Evolutionary conservation across 2,113 vertebrate species (phyloP), one percentile per base, ranked within the genome.

Genomic region (Psittacara wagleri): DNA sequence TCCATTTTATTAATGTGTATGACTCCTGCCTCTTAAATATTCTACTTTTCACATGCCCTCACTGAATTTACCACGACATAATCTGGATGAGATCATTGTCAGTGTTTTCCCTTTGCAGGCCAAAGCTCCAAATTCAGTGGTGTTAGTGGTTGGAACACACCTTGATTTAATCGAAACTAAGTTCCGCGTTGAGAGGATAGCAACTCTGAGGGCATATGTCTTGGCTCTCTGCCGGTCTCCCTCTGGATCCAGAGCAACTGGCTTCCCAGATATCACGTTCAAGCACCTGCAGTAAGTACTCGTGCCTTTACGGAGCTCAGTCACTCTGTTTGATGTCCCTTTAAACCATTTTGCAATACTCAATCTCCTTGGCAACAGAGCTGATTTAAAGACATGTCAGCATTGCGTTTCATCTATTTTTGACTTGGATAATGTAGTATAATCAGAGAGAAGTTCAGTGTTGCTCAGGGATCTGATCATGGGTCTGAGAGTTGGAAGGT

Each of bases 141-240:
- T 99, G 94, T 79, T 99, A 79, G 99, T 99, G 61, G 98, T 99
- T 1, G 99, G 99, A 72, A 99, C 99, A 4, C 99, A 99, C 96
- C 97, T 99, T 94, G 99, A 99, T 96, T 97, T 99, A 57, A 99
- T 99, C 3, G 99, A 99, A 73, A 98, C 97, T 0, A 99, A 99
- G 86, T 99, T 99, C 94, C 99, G 99, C 0, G 98, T 98, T 7
- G 99, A 99, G 96, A 98, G 99, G 27, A 98, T 99, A 8, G 99
- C 99, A 1, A 99, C 99, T 0, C 98, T 99, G 20, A 97, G 99
- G 7, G 99, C 99, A 1, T 99, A 99, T 0, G 98, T 99, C 64
- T 97, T 99, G 97, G 99, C 99, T 0, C 97, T 99, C 44, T 99
- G 99, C 95, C 98, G 99, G 2, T 99, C 99, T 0, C 99, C 99